These are phyloP conservation scores for Heliconius sara DNA, from an alignment of 2,888 invertebrate genomes.

Conservation along the genomic window DNA sequence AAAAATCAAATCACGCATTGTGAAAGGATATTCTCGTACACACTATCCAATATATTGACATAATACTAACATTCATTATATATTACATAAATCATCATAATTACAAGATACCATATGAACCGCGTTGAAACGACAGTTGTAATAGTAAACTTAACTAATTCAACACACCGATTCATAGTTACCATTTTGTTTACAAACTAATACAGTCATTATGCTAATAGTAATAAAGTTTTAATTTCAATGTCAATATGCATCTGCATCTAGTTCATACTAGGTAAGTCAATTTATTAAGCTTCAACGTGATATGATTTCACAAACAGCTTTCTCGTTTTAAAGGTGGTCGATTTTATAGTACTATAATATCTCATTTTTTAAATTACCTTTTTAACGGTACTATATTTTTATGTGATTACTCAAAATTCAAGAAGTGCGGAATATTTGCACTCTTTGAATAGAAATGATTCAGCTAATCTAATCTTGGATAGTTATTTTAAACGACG, in stretches of 20 bases:
- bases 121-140: neutral
- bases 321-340: slow-evolving; percentile 28
- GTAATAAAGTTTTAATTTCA: slow-evolving; percentile 12
- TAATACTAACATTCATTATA: neutral
- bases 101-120: neutral
- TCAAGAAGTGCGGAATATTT: neutral
- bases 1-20: too few species aligned
- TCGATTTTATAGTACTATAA: slow-evolving; percentile 1
- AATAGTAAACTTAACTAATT: slow-evolving; percentile 13
- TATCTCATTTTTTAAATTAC: neutral
- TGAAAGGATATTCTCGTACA: neutral
- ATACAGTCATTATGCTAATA: slow-evolving; percentile 7
- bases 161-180: neutral
- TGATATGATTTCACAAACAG: slow-evolving; percentile 40
- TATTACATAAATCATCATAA: neutral
- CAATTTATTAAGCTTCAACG: slow-evolving; percentile 35
- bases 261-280: slow-evolving; percentile 32
- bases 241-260: neutral
- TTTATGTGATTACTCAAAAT: neutral
- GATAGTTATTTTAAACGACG: neutral
- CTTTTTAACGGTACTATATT: neutral
- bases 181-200: neutral
- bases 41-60: neutral
- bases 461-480: neutral
- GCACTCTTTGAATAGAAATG: neutral